A percentile compares a stretch with the other conserved stretches of the same genome.
Evolutionary conservation across 2,797 vertebrate species (phyloP).

Genomic region (Gymnoscopelus microlampas): DNA sequence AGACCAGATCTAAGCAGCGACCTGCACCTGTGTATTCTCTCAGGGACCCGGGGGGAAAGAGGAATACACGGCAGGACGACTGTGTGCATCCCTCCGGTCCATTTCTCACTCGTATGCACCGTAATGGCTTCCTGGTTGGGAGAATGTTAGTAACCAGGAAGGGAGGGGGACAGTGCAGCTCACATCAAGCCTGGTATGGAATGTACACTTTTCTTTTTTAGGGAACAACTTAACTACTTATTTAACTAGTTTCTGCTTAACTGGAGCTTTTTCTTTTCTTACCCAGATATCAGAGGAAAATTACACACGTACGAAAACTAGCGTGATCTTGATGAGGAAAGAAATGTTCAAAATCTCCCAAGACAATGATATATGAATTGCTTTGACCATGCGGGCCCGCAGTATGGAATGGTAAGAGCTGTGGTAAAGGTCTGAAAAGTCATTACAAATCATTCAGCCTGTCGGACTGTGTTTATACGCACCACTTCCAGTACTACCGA

Average conservation of each 20-base stretch:
- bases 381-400: constrained; percentile 48
- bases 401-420: constrained; percentile 40
- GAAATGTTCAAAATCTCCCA: constrained; percentile 32
- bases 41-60: constrained; percentile 26
- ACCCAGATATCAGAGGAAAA: constrained; percentile 22
- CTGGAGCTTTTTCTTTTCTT: background rate
- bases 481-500: constrained; percentile 69
- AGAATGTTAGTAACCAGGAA: constrained; percentile 1
- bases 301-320: constrained; percentile 13
- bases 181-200: background rate
- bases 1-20: constrained; percentile 41
- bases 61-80: constrained; percentile 3
- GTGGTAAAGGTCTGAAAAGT: constrained; percentile 69
- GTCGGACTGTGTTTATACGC: constrained; percentile 67
- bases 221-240: background rate
- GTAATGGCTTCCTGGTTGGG: constrained; percentile 2
- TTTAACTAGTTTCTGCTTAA: background rate
- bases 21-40: constrained; percentile 57
- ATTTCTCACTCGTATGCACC: constrained; percentile 3
- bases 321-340: constrained; percentile 19
- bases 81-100: constrained; percentile 1
- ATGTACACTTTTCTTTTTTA: background rate
- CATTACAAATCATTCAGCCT: constrained; percentile 70
- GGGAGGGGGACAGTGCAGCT: background rate
- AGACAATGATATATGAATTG: constrained; percentile 61